These are phyloP conservation scores for Tauraco hartlaubi DNA, from an alignment of 2,797 vertebrate genomes.

Conservation along the genomic window DNA sequence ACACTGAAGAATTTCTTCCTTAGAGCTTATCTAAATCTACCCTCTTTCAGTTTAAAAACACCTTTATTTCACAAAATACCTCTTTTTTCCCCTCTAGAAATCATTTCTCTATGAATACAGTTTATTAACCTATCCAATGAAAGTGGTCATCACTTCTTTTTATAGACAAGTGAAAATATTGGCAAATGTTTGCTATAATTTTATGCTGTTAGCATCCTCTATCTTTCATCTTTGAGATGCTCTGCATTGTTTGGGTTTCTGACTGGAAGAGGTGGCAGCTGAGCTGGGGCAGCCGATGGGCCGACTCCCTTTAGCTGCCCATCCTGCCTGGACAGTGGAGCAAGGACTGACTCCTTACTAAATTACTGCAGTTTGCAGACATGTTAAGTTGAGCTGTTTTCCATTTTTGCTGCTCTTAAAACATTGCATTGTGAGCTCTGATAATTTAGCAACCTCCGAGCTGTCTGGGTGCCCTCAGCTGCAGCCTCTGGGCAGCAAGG, in stretches of 20 bases:
- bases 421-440: not conserved
- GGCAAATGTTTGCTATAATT: not conserved
- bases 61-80: not conserved
- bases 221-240: not conserved
- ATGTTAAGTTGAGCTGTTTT: not conserved
- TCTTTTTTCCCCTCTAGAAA: not conserved
- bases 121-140: not conserved
- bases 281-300: not conserved
- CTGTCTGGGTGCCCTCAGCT: not conserved
- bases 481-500: not conserved
- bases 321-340: not conserved
- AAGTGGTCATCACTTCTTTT: not conserved
- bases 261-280: not conserved
- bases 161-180: not conserved
- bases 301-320: fast-evolving
- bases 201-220: not conserved
- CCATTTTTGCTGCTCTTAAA: not conserved
- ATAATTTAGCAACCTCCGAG: not conserved
- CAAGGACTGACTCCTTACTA: fast-evolving
- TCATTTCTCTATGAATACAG: not conserved
- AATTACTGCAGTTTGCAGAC: not conserved
- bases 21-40: too few relatives aligned
- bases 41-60: too few relatives aligned
- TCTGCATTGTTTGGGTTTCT: not conserved
- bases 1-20: too few relatives aligned